Conservation (phyloP, 92 coral and sea anemone species). For the Diadumene lineata region DNA sequence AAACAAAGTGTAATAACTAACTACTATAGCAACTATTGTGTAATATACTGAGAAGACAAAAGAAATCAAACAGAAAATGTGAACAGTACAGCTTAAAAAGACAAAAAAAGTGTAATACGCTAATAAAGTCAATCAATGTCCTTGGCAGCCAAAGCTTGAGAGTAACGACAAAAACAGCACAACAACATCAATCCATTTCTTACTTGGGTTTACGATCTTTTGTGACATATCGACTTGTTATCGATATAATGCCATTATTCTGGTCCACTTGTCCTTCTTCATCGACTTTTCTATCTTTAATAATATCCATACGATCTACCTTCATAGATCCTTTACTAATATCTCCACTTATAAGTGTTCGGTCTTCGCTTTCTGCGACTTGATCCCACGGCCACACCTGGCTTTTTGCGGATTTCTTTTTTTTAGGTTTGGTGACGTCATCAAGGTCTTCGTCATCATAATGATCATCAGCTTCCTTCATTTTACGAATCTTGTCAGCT, state of each 20-base stretch:
- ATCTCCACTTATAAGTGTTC: conserved; percentile 59
- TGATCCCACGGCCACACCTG: conserved; percentile 85
- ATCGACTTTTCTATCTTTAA: conserved; percentile 34
- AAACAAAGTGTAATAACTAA: too few relatives aligned
- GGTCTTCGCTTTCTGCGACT: conserved; percentile 67
- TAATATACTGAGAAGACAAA: too few relatives aligned
- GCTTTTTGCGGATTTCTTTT: conserved; percentile 50
- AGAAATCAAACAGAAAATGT: too few relatives aligned
- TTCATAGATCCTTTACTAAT: conserved; percentile 48
- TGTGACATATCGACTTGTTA: conserved; percentile 38
- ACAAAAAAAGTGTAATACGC: too few relatives aligned
- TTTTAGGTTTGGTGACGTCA: conserved; percentile 14
- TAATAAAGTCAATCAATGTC: too few relatives aligned
- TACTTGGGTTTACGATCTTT: conserved; percentile 35
- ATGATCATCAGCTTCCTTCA: conserved; percentile 43
- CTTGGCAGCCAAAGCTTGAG: neutral
- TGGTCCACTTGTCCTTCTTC: conserved; percentile 28
- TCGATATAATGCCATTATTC: conserved; percentile 22
- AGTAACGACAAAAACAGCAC: neutral
- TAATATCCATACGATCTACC: conserved; percentile 65
- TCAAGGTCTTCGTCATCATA: conserved; percentile 21
- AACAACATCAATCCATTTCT: neutral
- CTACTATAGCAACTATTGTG: too few relatives aligned
- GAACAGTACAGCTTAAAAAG: too few relatives aligned
- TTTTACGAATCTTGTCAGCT: conserved; percentile 34